phyloP scores from a whole-genome alignment of 2,113 vertebrate genomes.

The Carettochelys insculpta region DNA sequence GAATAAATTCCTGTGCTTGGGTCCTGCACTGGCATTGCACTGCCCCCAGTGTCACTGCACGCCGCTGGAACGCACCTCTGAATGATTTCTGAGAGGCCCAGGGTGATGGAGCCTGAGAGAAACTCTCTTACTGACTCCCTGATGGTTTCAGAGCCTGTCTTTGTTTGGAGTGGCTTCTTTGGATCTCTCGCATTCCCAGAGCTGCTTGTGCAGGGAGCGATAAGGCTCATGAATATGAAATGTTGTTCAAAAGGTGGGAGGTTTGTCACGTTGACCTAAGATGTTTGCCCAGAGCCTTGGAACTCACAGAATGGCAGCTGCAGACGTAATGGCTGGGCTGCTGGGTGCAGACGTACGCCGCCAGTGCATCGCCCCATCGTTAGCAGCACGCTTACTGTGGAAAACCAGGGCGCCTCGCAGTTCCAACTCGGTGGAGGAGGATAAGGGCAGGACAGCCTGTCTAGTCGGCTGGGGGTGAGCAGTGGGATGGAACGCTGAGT shows the following conservation, averaged over 20 bases:
- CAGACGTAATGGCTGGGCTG: background rate
- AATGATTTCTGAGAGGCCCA: fast-evolving
- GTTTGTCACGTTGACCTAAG: background rate
- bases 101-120: background rate
- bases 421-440: fast-evolving
- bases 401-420: background rate
- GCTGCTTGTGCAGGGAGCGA: slow-evolving; percentile 61
- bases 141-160: background rate
- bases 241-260: background rate
- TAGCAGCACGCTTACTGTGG: fast-evolving
- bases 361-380: fast-evolving
- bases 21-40: background rate
- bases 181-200: slow-evolving; percentile 13
- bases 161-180: slow-evolving; percentile 31
- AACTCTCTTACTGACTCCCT: slow-evolving; percentile 11
- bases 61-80: background rate
- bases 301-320: background rate
- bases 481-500: background rate
- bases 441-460: fast-evolving
- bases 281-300: background rate
- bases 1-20: fast-evolving
- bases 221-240: slow-evolving; percentile 67
- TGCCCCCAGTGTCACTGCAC: background rate
- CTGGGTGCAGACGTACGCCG: fast-evolving
- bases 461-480: background rate